Evolutionary conservation across 2,888 invertebrate species (phyloP), one percentile per base, ranked within the genome.

Genomic region (Ophonus ardosiacus): DNA sequence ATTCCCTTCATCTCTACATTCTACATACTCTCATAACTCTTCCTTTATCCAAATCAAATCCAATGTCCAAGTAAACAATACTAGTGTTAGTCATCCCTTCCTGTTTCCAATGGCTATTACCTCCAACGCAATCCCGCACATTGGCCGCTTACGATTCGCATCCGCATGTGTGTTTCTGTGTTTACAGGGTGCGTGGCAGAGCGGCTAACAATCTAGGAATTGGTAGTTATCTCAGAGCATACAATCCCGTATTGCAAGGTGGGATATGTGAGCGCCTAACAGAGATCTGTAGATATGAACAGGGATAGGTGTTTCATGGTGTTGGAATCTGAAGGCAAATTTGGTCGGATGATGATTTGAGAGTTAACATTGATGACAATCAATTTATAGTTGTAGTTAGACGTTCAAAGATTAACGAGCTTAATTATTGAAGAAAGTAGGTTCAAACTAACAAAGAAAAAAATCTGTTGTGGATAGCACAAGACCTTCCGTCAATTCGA

Each of bases 101-200:
- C 68, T 68, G 31, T 68, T 68, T 68, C 68, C 68, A 68, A 76
- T 56, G 43, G 17, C 51, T 18, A 51, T 68, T 68, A 68, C 68
- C 68, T 68, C 31, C 68, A 31, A 68, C 68, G 61, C 40, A 79
- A 40, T 24, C 76, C 78, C 59, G 24, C 80, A 18, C 80, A 40
- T 13, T 24, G 5, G 57, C 78, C 13, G 1, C 18, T 38, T 24
- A 21, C 74, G 31, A 71, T 31, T 10, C 76, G 10, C 51, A 76
- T 18, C n/a, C 76, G 51, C 56, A 56, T 57, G 21, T 51, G 59
- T 59, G 0, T 8, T 51, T 7, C 43, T 13, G 31, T 31, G 31
- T 31, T 31, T 31, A 31, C 31, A 31, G 31, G 6, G 43, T 8
- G 43, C 43, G 43, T 51, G 43, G 43, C 43, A 13, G 10, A 13